phyloP scores from a whole-genome alignment of 2,888 invertebrate species.

The Aphrophora alni region DNA sequence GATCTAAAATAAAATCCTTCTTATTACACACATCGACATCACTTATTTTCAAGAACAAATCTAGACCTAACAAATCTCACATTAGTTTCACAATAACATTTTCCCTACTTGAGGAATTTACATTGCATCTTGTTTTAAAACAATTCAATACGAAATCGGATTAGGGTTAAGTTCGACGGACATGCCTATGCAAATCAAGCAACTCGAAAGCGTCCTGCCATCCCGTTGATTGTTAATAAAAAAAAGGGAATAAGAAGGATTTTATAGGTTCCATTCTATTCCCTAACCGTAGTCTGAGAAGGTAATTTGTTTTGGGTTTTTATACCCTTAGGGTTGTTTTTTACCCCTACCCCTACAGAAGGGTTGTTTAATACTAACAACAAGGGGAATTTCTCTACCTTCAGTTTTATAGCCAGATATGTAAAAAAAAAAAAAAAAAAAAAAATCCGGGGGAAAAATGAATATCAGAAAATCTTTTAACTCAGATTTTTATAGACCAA shows the following conservation, averaged over 20 bases:
- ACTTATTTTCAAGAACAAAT: background rate
- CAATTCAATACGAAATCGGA: background rate
- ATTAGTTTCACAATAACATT: background rate
- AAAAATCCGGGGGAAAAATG: background rate
- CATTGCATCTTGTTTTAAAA: background rate
- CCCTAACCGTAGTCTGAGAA: background rate
- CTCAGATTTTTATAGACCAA: background rate
- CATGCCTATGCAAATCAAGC: background rate
- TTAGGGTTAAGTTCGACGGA: background rate
- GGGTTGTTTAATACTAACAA: too few relatives aligned
- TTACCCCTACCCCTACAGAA: background rate
- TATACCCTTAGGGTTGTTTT: background rate
- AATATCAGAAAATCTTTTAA: conserved; percentile 9
- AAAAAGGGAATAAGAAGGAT: background rate
- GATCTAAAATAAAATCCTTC: background rate
- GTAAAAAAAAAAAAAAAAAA: background rate
- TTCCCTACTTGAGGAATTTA: background rate
- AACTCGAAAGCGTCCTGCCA: background rate
- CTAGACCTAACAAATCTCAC: background rate
- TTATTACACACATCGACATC: background rate
- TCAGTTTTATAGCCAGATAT: background rate
- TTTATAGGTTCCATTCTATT: conserved; percentile 6
- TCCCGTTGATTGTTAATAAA: conserved; percentile 6
- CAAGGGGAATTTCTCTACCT: background rate
- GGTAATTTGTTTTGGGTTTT: conserved; percentile 6